Evolutionary conservation across 2,797 vertebrate genomes (phyloP), one percentile per base, ranked within the genome.

Genomic region (Siniperca scherzeri): DNA sequence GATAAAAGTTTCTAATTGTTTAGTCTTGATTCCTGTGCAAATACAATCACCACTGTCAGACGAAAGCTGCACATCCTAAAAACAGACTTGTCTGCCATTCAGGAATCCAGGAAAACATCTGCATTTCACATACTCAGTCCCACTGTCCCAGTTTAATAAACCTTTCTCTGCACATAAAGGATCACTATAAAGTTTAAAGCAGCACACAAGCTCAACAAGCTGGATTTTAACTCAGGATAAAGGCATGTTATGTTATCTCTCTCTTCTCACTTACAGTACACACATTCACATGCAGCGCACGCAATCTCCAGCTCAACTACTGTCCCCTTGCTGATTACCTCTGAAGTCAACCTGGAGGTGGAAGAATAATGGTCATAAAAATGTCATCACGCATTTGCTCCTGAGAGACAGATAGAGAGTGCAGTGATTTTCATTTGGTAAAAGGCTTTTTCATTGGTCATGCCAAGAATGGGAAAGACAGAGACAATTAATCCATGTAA

Each of bases 91-190:
- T 74, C 69, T 69, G 48, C 46, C 50, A 50, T 79, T 82, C 40
- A 55, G 30, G 59, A 73, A 52, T 82, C 59, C 56, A 72, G 53
- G 3, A 75, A 84, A 85, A 90, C 89, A 92, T 88, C 90, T 94
- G 93, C 61, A 85, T 86, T 91, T 88, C 85, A 55, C 81, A 86
- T 83, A 30, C n/a, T 60, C 42, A 59, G 78, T 89, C 88, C 88
- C 86, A 75, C 65, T 85, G 88, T 87, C 87, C 88, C 85, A 85
- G 78, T 88, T 89, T 90, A 92, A 89, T 92, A 92, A 89, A 83
- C 75, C 60, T 57, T 57, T 65, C 65, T 74, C 75, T 73, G 70
- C 70, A 81, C 75, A 77, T 85, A 67, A 85, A 87, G 48, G 59
- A 57, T 7, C 33, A 57, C 70, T 60, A 81, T 80, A 74, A 88